Percentiles rank a stretch among this genome's conserved stretches.
These are phyloP conservation scores for Chaetura pelagica DNA, from an alignment of 2,113 vertebrate genomes.

Conservation along the genomic window DNA sequence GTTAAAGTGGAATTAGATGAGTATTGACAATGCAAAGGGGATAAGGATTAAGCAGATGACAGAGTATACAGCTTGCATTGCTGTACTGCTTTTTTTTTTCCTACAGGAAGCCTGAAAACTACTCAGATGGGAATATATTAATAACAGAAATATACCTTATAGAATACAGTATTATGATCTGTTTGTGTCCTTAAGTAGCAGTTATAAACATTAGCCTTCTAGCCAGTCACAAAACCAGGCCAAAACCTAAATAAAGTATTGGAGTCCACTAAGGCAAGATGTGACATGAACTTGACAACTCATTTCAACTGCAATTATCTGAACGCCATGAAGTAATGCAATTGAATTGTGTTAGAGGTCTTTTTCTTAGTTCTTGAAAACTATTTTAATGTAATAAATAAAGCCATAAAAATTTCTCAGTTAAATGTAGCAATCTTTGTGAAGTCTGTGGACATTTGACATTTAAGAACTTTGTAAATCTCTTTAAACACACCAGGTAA, in stretches of 20 bases:
- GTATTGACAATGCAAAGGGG: slow-evolving; percentile 97
- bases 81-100: not conserved
- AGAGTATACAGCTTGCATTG: slow-evolving; percentile 73
- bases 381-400: not conserved
- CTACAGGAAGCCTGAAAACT: slow-evolving; percentile 49
- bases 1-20: slow-evolving; percentile 99
- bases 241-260: not conserved
- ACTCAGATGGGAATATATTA: not conserved
- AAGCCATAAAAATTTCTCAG: not conserved
- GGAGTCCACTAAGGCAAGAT: not conserved
- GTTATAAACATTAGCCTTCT: slow-evolving; percentile 1
- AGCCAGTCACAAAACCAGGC: not conserved
- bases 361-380: slow-evolving; percentile 11
- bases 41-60: slow-evolving; percentile 89
- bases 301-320: slow-evolving; percentile 31
- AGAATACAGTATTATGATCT: slow-evolving; percentile 4
- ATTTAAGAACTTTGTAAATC: not conserved
- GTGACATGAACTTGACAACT: slow-evolving; percentile 35
- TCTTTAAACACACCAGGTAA: not conserved
- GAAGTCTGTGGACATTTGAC: not conserved
- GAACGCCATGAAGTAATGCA: not conserved
- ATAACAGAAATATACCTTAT: not conserved
- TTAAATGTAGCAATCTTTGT: not conserved
- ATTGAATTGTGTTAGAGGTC: slow-evolving; percentile 5
- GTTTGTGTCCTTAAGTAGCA: slow-evolving; percentile 16